Conservation (phyloP, 2,888 invertebrate species). For the Scrobipalpa costella region DNA sequence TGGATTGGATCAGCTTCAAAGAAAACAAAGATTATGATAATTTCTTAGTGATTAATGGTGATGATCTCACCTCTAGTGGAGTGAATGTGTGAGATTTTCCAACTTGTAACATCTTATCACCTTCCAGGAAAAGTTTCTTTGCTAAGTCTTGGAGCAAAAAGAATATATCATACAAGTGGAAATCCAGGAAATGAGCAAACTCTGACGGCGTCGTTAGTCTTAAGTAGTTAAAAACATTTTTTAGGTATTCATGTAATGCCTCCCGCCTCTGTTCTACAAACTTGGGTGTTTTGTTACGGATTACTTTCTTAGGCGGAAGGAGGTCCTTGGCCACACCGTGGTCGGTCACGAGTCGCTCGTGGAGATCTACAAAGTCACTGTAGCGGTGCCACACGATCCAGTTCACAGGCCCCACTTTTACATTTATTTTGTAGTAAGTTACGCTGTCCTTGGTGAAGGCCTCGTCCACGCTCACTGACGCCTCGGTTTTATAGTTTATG, state of each 20-base stretch:
- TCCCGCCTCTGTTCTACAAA: conserved; percentile 92
- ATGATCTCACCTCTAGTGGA: conserved; percentile 85
- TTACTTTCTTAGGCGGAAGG: conserved; percentile 95
- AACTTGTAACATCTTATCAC: conserved; percentile 84
- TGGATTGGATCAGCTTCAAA: no score
- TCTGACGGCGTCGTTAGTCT: conserved; percentile 89
- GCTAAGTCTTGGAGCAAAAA: conserved; percentile 93
- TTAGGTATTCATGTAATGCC: conserved; percentile 90
- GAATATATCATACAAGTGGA: conserved; percentile 94
- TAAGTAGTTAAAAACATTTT: conserved; percentile 87
- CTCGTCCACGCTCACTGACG: conserved; percentile 84
- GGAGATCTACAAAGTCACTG: conserved; percentile 93
- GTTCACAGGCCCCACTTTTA: conserved; percentile 85
- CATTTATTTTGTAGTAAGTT: conserved; percentile 87
- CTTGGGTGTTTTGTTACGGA: conserved; percentile 92
- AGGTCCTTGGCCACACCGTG: conserved; percentile 92
- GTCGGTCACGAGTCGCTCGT: conserved; percentile 89
- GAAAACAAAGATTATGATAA: background rate
- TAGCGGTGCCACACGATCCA: conserved; percentile 95
- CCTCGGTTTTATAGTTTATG: conserved; percentile 84
- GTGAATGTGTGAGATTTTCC: conserved; percentile 85
- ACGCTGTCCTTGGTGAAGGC: conserved; percentile 84
- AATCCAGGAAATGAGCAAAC: conserved; percentile 92
- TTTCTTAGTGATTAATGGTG: background rate
- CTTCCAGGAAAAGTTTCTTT: conserved; percentile 87